Base-by-base conservation (phyloP, 2,113 vertebrate genomes). In the Cathartes aura region DNA sequence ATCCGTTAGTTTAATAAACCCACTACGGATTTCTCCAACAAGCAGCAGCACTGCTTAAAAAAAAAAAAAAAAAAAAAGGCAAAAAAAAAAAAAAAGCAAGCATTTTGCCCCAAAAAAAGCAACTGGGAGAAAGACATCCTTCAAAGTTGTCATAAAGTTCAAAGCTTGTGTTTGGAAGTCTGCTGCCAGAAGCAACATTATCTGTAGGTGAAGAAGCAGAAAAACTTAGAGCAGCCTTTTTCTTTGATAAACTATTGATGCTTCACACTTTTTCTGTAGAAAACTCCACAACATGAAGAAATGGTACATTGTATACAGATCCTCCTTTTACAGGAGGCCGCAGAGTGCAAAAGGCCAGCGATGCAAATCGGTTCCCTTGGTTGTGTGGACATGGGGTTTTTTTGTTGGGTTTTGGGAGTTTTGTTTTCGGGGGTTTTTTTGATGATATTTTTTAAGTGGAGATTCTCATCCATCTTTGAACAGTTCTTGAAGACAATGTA, bases 301-400 rank as follows among this genome's bases (percentile, higher is more conserved):
- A 43, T 3, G 0, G 24, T 16, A 19, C 6, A 15, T 0, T n/a
- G 19, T 38, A 15, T 5, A 45, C 1, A 3, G 40, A 10, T 64
- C 18, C n/a, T 59, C 45, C 42, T 56, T 64, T 64, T 56, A 73
- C 45, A 81, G 59, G 16, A 47, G 40, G 26, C 29, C 73, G 48
- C 29, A 62, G 11, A 70, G 15, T 13, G 74, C 32, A 84, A 74
- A 67, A 80, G 27, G 24, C 11, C 23, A 75, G 36, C 88, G 18
- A 52, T 3, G 5, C 20, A 56, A 87, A 66, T 23, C 12, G 40
- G 12, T 17, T 82, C 42, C 55, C 40, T 42, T 47, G 34, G 14
- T 23, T 91, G 62, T 70, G 9, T 30, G 22, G 6, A 20, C 5
- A 26, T 59, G 5, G 12, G 3, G 7, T 6, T 63, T 20, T 40